Base-by-base conservation (phyloP, 2,797 vertebrate genomes). In the Nothura maculosa region DNA sequence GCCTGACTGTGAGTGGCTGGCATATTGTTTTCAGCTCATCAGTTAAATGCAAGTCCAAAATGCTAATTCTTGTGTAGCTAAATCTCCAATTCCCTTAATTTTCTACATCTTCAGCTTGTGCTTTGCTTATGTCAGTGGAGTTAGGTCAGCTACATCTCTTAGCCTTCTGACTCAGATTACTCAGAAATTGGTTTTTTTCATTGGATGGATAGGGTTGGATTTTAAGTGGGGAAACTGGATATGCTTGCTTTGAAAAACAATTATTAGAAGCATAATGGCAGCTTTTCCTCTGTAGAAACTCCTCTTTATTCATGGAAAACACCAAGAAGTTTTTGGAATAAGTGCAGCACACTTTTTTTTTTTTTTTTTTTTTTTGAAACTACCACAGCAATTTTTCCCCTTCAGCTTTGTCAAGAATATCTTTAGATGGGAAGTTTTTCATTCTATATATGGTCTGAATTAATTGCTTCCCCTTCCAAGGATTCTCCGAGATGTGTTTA, bases 401-500 rank as follows among this genome's bases (percentile, higher is more conserved):
- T 43, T 91, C 43, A 8, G n/a, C 36, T 92, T 83, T 82, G 72
- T 91, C 81, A 32, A 63, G 57, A 64, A 45, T 45, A 32, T 66
- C 86, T 93, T 88, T 84, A 90, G 87, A 94, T 93, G 93, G 93
- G 95, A 91, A 94, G 87, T 10, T 67, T 76, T 81, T 74, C 88
- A 90, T 94, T 94, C 92, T 93, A 75, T 92, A 92, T 93, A 34
- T 1, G 58, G 50, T 16, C 58, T 36, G 76, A 67, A 69, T 95
- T 89, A 72, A 92, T 96, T 64, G 87, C 89, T 96, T 94, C 90
- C 93, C 52, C 72, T 94, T 74, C 55, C 74, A 82, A 81, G 91
- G 64, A 63, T 81, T 48, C 20, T 2, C 24, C 66, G 79, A 72
- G 76, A 55, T 91, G 90, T 54, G 27, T 93, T 95, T 2, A 24